Base-by-base conservation (phyloP, 2,797 vertebrate genomes). In the Pampus argenteus region DNA sequence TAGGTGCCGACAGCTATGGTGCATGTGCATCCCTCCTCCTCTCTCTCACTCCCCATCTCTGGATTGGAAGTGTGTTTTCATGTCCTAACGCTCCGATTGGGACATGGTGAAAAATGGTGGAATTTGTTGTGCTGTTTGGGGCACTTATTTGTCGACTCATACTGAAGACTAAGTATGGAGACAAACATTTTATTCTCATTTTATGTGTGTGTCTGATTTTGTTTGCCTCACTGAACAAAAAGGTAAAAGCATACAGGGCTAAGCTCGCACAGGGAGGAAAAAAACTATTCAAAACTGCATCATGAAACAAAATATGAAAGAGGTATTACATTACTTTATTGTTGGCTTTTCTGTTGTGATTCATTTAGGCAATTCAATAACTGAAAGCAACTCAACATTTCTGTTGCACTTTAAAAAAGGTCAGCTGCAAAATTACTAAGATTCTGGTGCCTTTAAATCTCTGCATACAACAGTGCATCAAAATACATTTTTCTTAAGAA, bases 1-100 rank as follows among this genome's bases (percentile, higher is more conserved):
- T 89, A 85, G 83, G 75, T 81, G 81, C 77, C 88, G 90, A 91
- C 90, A 91, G 88, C 78, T 62, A 23, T 72, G 71, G 79, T 82
- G 84, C 59, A 77, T 54, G 57, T 61, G 75, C 14, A 52, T 66
- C 54, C 40, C 56, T 55, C 54, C 56, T 28, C 47, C 47, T 51
- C n/a, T 59, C 51, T 52, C 57, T 48, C 66, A 0, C 34, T 36
- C 34, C 13, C 10, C 3, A 11, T 49, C 47, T 51, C 36, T 36
- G 26, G 3, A 52, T 26, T 29, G 26, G 50, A 52, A 34, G 18
- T 56, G 49, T 45, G n/a, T 20, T 9, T 25, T 59, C 22, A 18
- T 42, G 66, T 28, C 1, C 14, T 18, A 59, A 48, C 3, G 5
- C 70, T 65, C 72, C 78, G 79, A 82, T 85, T 77, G 86, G 83